phyloP scores from a whole-genome alignment of 1,140 invertebrate species.

The Zaprionus camerounensis region DNA sequence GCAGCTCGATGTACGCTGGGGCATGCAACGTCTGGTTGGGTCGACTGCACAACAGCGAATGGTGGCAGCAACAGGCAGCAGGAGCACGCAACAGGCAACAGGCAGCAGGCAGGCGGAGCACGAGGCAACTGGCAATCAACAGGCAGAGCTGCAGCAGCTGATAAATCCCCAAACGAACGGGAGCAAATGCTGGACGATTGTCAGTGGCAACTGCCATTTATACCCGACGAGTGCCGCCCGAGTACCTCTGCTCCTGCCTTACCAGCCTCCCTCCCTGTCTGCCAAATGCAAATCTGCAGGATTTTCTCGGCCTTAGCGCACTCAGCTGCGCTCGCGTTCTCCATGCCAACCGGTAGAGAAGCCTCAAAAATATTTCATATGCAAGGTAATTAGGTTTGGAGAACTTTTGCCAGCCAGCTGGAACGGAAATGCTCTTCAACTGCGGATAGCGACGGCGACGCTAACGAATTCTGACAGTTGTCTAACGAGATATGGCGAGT shows the following conservation, averaged over 20 bases:
- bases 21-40: slow-evolving; percentile 4
- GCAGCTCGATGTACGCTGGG: background rate
- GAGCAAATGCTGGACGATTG: slow-evolving; percentile 30
- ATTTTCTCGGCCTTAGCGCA: background rate
- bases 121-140: slow-evolving; percentile 2
- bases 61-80: slow-evolving; percentile 10
- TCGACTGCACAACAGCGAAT: slow-evolving; percentile 17
- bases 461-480: slow-evolving; percentile 80
- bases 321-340: background rate
- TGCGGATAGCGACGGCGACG: background rate
- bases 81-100: background rate
- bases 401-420: slow-evolving; percentile 70
- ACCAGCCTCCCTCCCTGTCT: background rate
- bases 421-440: slow-evolving; percentile 45
- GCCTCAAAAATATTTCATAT: slow-evolving; percentile 78
- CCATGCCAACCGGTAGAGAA: slow-evolving; percentile 47
- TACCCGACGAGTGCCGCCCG: slow-evolving; percentile 7
- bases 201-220: slow-evolving; percentile 40
- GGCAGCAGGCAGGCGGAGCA: slow-evolving; percentile 5
- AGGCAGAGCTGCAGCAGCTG: slow-evolving; percentile 12
- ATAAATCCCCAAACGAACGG: slow-evolving; percentile 19
- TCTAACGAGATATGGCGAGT: slow-evolving; percentile 69
- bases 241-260: background rate
- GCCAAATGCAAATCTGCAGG: slow-evolving; percentile 20
- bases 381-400: slow-evolving; percentile 69